Conservation (phyloP, 1,140 invertebrate species). For the Ooceraea biroi region DNA sequence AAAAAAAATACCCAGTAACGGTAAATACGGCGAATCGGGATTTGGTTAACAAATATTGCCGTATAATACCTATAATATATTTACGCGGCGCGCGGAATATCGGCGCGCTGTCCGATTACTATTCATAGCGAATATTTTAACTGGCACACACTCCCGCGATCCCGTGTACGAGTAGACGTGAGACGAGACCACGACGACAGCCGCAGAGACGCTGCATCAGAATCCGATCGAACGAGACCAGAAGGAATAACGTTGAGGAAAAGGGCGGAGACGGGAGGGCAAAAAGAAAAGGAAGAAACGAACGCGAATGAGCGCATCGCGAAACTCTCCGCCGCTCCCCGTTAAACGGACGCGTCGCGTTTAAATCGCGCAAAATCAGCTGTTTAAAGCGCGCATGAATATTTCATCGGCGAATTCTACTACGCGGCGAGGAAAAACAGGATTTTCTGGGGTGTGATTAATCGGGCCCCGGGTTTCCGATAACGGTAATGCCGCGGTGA, state of each 20-base stretch:
- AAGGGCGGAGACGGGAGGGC: not conserved
- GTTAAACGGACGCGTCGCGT: conserved; percentile 32
- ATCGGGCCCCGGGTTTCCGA: conserved; percentile 57
- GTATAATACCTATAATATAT: conserved; percentile 55
- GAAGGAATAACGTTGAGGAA: conserved; percentile 47
- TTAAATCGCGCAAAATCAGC: conserved; percentile 59
- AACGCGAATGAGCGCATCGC: conserved; percentile 17
- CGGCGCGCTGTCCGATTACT: conserved; percentile 42
- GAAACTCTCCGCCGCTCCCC: not conserved
- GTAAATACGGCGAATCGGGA: conserved; percentile 43
- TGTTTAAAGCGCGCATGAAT: conserved; percentile 54
- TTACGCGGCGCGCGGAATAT: conserved; percentile 48
- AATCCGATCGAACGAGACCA: conserved; percentile 54
- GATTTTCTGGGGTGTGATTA: conserved; percentile 60
- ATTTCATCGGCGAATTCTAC: conserved; percentile 61
- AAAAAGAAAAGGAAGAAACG: not conserved
- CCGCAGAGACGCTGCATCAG: conserved; percentile 31
- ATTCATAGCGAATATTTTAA: conserved; percentile 61
- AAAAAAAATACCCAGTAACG: conserved; percentile 9
- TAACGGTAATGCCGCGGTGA: conserved; percentile 61
- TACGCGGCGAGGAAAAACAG: conserved; percentile 54
- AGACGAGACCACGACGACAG: conserved; percentile 32
- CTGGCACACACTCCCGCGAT: conserved; percentile 37
- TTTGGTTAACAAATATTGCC: conserved; percentile 60
- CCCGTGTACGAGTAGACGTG: too few species aligned